Percentiles rank a stretch among this genome's conserved stretches.
These are phyloP conservation scores for Pharmacophagus antenor DNA, from an alignment of 2,888 invertebrate species.

Conservation along the genomic window DNA sequence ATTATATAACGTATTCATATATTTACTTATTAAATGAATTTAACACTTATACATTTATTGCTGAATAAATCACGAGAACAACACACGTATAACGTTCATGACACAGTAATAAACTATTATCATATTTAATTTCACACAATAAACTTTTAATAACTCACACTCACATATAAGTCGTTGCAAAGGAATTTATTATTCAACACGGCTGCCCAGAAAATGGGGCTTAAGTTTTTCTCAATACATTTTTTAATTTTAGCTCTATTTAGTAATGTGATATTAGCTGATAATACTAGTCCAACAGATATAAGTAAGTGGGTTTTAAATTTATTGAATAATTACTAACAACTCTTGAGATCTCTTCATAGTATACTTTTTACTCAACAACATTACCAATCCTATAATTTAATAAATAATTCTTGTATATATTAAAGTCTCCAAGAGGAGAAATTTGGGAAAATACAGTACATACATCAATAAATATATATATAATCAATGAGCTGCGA, in stretches of 20 bases:
- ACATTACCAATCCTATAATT: too few relatives aligned
- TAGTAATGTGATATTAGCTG: conserved; percentile 16
- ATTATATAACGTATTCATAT: too few relatives aligned
- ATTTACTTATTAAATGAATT: neutral
- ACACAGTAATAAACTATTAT: conserved; percentile 19
- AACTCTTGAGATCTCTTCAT: neutral
- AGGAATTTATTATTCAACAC: conserved; percentile 1
- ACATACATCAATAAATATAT: too few relatives aligned
- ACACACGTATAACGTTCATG: conserved; percentile 19
- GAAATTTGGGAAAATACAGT: too few relatives aligned
- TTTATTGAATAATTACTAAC: neutral
- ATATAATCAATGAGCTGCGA: too few relatives aligned
- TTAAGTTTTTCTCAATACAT: conserved; percentile 9
- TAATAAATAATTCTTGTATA: too few relatives aligned
- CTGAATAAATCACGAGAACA: conserved; percentile 20
- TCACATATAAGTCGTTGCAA: conserved; percentile 17
- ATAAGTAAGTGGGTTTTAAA: conserved; percentile 14
- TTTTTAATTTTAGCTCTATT: conserved; percentile 15
- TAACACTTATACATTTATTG: conserved; percentile 3
- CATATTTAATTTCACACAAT: conserved; percentile 11
- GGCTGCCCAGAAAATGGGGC: conserved; percentile 27
- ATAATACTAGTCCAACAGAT: neutral
- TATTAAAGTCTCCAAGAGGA: too few relatives aligned
- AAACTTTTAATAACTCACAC: conserved; percentile 15
- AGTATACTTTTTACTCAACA: neutral